Conservation (phyloP, 2,113 vertebrate genomes). For the Buteo buteo region DNA sequence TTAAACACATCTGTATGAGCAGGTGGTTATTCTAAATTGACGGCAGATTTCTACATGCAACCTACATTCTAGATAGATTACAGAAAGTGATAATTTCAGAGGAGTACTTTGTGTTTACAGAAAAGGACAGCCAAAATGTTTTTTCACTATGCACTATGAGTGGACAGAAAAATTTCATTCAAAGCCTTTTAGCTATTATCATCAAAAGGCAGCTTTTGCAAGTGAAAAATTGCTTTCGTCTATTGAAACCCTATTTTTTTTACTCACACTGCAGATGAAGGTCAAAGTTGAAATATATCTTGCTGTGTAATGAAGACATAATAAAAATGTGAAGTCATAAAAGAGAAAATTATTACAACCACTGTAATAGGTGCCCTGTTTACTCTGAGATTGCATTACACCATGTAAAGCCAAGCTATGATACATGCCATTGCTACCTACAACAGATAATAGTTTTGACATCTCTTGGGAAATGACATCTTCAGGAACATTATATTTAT, state of each 20-base stretch:
- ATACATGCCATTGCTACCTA: not conserved
- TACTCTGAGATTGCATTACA: not conserved
- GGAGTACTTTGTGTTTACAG: not conserved
- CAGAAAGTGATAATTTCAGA: rapidly evolving
- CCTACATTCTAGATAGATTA: not conserved
- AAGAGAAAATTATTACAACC: not conserved
- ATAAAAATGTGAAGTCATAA: slow-evolving; percentile 23
- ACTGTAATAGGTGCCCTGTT: not conserved
- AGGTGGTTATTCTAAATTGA: not conserved
- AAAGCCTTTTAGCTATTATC: not conserved
- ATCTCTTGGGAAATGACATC: not conserved
- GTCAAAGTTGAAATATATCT: slow-evolving; percentile 32
- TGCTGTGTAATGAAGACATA: not conserved
- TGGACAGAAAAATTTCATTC: not conserved
- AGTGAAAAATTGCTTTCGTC: not conserved
- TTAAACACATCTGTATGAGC: not conserved
- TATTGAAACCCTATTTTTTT: slow-evolving; percentile 40
- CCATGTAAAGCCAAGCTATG: not conserved
- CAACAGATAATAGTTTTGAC: not conserved
- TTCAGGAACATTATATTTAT: not conserved
- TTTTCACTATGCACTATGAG: rapidly evolving
- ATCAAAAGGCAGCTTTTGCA: slow-evolving; percentile 1
- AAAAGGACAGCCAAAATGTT: not conserved
- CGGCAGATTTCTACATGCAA: not conserved
- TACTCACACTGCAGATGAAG: not conserved